Evolutionary conservation across 2,888 invertebrate genomes (phyloP).

Genomic region (Plebejus anna): DNA sequence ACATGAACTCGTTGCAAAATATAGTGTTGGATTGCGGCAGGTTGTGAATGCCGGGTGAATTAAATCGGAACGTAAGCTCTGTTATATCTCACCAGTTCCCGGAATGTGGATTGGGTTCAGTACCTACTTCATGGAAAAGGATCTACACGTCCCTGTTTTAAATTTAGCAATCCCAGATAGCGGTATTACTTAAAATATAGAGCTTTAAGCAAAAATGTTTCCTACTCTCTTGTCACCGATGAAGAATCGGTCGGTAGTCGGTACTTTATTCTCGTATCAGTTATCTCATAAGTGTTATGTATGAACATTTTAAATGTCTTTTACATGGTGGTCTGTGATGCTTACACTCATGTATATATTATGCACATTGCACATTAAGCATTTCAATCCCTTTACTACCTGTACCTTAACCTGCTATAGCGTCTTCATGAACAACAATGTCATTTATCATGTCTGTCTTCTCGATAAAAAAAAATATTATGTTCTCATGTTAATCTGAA

Average conservation of each 20-base stretch:
- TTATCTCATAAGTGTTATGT: background rate
- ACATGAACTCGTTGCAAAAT: background rate
- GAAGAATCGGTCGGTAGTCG: background rate
- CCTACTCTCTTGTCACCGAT: background rate
- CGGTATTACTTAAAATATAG: background rate
- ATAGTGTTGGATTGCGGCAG: conserved; percentile 9
- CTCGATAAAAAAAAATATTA: conserved; percentile 1
- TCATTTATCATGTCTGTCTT: conserved; percentile 4
- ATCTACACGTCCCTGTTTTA: background rate
- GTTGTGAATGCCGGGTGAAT: background rate
- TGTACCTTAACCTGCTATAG: background rate
- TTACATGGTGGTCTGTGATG: background rate
- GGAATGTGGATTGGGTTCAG: background rate
- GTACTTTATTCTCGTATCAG: background rate
- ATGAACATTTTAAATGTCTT: background rate
- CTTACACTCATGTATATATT: background rate
- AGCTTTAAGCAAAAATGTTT: background rate
- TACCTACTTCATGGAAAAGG: background rate
- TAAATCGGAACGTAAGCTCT: conserved; percentile 7
- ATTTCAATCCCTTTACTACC: background rate
- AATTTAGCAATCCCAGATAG: background rate
- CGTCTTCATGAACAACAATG: background rate
- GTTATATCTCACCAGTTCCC: background rate
- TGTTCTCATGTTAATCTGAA: background rate
- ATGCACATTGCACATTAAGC: background rate